Evolutionary conservation across 2,113 vertebrate species (phyloP).

Genomic region (Sardina pilchardus): DNA sequence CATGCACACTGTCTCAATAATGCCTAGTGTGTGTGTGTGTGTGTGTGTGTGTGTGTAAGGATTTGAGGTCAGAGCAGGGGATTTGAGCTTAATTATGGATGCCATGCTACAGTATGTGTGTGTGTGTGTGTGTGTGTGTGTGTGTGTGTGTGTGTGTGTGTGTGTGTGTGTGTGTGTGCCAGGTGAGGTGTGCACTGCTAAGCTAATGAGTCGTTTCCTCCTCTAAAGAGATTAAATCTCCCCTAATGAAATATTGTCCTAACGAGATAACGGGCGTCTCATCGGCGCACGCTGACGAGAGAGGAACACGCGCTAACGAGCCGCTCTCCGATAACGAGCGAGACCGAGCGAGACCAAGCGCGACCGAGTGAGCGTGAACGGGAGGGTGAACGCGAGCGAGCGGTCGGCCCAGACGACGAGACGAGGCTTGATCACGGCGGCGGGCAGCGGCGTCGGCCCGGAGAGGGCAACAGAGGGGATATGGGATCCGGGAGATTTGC

Average conservation of each 20-base stretch:
- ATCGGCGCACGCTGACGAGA: background rate
- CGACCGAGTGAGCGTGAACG: too few relatives aligned
- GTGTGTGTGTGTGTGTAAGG: background rate
- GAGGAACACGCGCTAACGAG: background rate
- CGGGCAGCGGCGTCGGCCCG: background rate
- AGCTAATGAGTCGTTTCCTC: background rate
- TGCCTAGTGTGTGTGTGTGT: slow-evolving; percentile 14
- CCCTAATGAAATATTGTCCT: slow-evolving; percentile 5
- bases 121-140: background rate
- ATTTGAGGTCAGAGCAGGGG: background rate
- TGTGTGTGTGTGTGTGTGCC: background rate
- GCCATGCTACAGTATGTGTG: too few relatives aligned
- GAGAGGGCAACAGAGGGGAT: background rate
- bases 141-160: background rate
- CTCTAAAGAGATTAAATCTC: slow-evolving; percentile 4
- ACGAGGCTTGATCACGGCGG: too few relatives aligned
- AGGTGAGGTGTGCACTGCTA: background rate
- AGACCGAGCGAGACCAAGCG: too few relatives aligned
- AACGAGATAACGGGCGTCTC: background rate
- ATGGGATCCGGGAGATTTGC: background rate
- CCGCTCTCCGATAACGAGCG: background rate
- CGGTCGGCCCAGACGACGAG: too few relatives aligned
- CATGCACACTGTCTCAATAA: too few relatives aligned
- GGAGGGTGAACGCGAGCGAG: too few relatives aligned
- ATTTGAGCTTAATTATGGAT: too few relatives aligned